Conservation (phyloP, 2,113 vertebrate species). For the Coryphaenoides rupestris region DNA sequence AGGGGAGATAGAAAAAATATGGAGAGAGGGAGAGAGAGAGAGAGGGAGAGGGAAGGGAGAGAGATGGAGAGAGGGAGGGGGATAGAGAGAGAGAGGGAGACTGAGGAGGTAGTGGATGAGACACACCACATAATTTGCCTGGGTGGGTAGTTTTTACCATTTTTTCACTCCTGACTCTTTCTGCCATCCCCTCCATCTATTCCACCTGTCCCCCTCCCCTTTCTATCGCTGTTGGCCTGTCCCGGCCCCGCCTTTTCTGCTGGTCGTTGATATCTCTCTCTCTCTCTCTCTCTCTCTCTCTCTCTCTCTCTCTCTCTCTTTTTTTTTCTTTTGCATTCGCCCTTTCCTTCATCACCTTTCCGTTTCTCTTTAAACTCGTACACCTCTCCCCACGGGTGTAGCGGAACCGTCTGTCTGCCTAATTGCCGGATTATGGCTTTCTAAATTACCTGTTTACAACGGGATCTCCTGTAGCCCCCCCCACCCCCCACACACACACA, state of each 20-base stretch:
- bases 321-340: background rate
- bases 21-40: conserved; percentile 8
- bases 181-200: conserved; percentile 12
- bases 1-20: background rate
- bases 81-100: background rate
- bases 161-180: background rate
- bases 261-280: too few relatives aligned
- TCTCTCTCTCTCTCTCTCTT: too few relatives aligned
- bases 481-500: too few relatives aligned
- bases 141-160: conserved; percentile 19
- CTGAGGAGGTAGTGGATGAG: conserved; percentile 2
- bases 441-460: too few relatives aligned
- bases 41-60: conserved; percentile 5
- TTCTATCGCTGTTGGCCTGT: background rate
- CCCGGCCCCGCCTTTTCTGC: background rate
- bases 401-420: background rate
- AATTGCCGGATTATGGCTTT: too few relatives aligned
- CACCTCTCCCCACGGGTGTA: conserved; percentile 32
- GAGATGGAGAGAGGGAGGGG: too few relatives aligned
- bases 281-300: too few relatives aligned
- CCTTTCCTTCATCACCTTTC: background rate
- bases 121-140: conserved; percentile 28
- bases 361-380: conserved; percentile 15
- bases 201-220: conserved; percentile 18
- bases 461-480: too few relatives aligned